Evolutionary conservation across 1,140 invertebrate genomes (phyloP), one percentile per base, ranked within the genome.

Genomic region (Olivierus martensii): DNA sequence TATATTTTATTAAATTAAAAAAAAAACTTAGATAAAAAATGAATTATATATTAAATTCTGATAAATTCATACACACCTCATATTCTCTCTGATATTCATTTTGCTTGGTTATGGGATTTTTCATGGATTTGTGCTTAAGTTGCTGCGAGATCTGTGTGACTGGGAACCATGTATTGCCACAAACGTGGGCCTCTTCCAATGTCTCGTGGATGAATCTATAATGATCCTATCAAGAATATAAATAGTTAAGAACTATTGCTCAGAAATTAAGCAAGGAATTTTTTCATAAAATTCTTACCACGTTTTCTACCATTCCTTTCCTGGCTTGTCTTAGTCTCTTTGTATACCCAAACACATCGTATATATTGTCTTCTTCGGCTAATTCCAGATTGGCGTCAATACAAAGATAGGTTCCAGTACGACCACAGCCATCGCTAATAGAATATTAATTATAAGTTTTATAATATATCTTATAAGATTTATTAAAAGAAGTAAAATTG

Each of bases 171-270:
- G 89, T 92, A 22, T 81, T 77, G 1, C 87, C 87, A 66, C 89
- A 94, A 9, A 88, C 77, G 0, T 93, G 78, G 62, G 82, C 84
- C 67, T 94, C 90, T 70, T 95, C 89, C 56, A 96, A 71, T 1
- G 87, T 88, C 63, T 97, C 91, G 68, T 97, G 98, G 21, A 97
- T 82, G 69, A 97, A 96, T 75, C 90, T 89, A 71, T 96, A 95
- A 72, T 97, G 93, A 59, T 91, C 89, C 86, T 93, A 66, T 14
- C 62, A 65, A 2, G 11, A 11, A 34, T 1, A 36, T 19, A 14
- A 36, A 46, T 3, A 46, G 12, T 36, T n/a, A 28, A 5, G n/a
- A 46, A n/a, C 14, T 28, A 28, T 46, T 43, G 17, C 9, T 22
- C 9, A 18, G 9, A 3, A 17, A 9, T 7, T 43, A 43, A 43